A percentile compares a stretch with the other conserved stretches of the same genome.
phyloP scores from a whole-genome alignment of 2,888 invertebrate species.

The Boloria selene region DNA sequence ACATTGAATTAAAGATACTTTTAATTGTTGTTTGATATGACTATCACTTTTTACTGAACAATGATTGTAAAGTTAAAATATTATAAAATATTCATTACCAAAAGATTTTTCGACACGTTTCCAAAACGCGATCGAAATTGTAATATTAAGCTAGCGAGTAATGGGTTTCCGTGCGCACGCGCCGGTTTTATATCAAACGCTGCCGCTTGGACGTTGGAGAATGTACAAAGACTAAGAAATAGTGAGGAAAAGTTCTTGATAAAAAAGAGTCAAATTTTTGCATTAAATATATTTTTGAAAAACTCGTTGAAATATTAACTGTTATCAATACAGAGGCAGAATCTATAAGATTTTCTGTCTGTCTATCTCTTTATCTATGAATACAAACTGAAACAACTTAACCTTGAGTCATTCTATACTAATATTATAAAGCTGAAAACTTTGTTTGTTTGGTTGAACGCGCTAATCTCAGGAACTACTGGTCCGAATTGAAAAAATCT shows the following conservation, averaged over 20 bases:
- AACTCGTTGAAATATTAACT: too few relatives aligned
- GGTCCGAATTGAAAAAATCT: too few relatives aligned
- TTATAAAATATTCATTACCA: constrained; percentile 19
- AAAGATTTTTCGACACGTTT: constrained; percentile 42
- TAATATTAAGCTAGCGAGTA: constrained; percentile 53
- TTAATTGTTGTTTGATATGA: not conserved
- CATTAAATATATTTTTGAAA: not conserved
- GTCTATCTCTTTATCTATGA: too few relatives aligned
- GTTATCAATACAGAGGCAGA: too few relatives aligned
- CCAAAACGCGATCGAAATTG: constrained; percentile 55
- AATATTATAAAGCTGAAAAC: too few relatives aligned
- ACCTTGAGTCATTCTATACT: too few relatives aligned
- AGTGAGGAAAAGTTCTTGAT: not conserved
- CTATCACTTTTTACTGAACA: not conserved
- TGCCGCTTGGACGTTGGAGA: constrained; percentile 45
- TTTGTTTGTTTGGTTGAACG: too few relatives aligned
- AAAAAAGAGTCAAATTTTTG: not conserved
- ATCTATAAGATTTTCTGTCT: too few relatives aligned
- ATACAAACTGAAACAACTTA: too few relatives aligned
- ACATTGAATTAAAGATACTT: too few relatives aligned
- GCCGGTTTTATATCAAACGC: constrained; percentile 52
- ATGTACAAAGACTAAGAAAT: constrained; percentile 5
- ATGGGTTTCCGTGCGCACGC: constrained; percentile 68
- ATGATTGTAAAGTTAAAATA: constrained; percentile 21
- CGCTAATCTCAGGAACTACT: too few relatives aligned